Evolutionary conservation across 2,797 vertebrate genomes (phyloP).

Genomic region (Lutjanus campechanus): DNA sequence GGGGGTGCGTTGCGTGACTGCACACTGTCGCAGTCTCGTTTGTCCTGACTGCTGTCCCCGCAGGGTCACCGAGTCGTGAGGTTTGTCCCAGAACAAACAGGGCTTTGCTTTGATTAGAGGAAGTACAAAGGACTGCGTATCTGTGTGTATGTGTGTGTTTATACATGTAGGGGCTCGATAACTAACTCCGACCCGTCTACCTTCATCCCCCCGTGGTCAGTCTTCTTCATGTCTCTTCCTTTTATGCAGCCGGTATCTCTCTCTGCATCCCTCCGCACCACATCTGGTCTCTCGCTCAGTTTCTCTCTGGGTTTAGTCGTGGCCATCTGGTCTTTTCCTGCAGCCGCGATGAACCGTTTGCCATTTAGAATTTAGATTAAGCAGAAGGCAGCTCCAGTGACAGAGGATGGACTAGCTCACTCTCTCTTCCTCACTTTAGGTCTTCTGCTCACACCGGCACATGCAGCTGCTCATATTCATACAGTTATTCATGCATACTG

Average conservation of each 20-base stretch:
- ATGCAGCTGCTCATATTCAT: constrained; percentile 32
- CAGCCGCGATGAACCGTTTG: constrained; percentile 56
- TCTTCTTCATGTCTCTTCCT: constrained; percentile 11
- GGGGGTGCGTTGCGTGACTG: constrained; percentile 21
- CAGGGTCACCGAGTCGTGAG: constrained; percentile 39
- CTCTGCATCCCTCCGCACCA: constrained; percentile 26
- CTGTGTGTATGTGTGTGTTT: neutral
- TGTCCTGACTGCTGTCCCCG: constrained; percentile 5
- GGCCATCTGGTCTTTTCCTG: constrained; percentile 72
- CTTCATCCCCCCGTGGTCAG: neutral
- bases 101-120: constrained; percentile 27
- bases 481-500: neutral
- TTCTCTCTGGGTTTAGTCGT: constrained; percentile 44
- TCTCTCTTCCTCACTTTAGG: neutral
- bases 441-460: neutral
- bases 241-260: constrained; percentile 11
- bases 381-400: constrained; percentile 47
- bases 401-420: constrained; percentile 2
- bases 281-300: constrained; percentile 17
- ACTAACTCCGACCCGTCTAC: neutral
- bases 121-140: neutral
- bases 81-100: constrained; percentile 18
- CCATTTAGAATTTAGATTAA: constrained; percentile 71
- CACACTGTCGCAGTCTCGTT: neutral
- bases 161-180: neutral